Percentiles rank a stretch among this genome's conserved stretches.
Evolutionary conservation across 2,888 invertebrate species (phyloP).

Genomic region (Mactromeris polynyma): DNA sequence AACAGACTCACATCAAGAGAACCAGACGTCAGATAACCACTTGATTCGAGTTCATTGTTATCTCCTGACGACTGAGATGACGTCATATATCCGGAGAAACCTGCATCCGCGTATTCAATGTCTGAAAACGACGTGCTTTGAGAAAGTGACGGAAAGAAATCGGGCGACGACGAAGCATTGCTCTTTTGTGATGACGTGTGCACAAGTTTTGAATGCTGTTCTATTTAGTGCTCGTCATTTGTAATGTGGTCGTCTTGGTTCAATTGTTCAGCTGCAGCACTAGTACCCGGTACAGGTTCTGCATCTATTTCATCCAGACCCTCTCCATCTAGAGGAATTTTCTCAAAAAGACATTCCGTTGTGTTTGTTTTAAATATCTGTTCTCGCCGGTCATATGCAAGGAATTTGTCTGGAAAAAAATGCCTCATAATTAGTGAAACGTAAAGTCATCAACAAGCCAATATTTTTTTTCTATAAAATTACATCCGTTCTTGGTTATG

Average conservation of each 20-base stretch:
- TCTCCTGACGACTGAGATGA: background rate
- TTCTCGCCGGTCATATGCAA: background rate
- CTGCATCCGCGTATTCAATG: background rate
- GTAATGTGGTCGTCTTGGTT: background rate
- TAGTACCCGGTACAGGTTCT: background rate
- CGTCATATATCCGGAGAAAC: background rate
- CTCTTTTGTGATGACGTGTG: background rate
- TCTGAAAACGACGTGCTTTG: background rate
- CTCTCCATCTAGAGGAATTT: background rate
- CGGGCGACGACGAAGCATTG: background rate
- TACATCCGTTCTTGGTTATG: too few species aligned
- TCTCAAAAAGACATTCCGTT: background rate
- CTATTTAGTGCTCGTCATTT: background rate
- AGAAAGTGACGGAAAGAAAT: background rate
- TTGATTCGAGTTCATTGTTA: background rate
- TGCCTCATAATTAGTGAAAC: too few species aligned
- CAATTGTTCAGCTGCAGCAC: background rate
- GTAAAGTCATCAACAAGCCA: too few species aligned
- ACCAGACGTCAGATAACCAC: background rate
- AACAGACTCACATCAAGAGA: background rate
- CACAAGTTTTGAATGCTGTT: background rate
- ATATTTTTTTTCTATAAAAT: too few species aligned
- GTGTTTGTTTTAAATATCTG: background rate
- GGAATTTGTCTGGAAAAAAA: background rate
- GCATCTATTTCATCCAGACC: background rate